Evolutionary conservation across 64 coral and sea anemone species (phyloP).

Genomic region (Stichodactyla mertensii): DNA sequence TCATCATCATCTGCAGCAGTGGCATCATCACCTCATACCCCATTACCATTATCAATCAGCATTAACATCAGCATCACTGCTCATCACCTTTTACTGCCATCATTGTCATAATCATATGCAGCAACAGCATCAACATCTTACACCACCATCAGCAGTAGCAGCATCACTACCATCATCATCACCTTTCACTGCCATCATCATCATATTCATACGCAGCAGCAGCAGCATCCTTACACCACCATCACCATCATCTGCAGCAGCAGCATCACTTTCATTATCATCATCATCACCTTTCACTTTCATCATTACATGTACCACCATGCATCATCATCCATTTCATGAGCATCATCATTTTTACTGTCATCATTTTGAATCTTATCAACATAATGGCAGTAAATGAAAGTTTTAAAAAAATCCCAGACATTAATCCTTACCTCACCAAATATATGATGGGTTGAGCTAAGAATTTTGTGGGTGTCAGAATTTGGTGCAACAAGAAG

Average conservation of each 20-base stretch:
- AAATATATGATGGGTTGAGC: slow-evolving; percentile 89
- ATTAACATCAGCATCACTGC: no score
- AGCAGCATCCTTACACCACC: background rate
- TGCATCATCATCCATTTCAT: background rate
- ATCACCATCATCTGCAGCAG: background rate
- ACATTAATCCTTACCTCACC: slow-evolving; percentile 60
- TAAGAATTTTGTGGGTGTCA: slow-evolving; percentile 90
- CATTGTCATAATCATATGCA: no score
- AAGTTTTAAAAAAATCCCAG: background rate
- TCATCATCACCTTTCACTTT: background rate
- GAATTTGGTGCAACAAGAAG: slow-evolving; percentile 78
- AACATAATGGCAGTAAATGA: background rate
- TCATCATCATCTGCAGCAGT: no score
- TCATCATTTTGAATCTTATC: background rate
- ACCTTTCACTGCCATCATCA: background rate
- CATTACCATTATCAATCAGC: no score
- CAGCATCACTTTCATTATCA: background rate
- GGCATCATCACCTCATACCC: no score
- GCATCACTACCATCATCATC: background rate
- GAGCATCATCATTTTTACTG: background rate
- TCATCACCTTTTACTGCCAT: no score
- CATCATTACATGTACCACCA: background rate
- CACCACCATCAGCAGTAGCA: no score
- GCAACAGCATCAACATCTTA: no score
- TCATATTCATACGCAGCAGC: background rate